These are phyloP conservation scores for Linurgus olivaceus DNA, from an alignment of 2,797 vertebrate genomes.

Conservation along the genomic window DNA sequence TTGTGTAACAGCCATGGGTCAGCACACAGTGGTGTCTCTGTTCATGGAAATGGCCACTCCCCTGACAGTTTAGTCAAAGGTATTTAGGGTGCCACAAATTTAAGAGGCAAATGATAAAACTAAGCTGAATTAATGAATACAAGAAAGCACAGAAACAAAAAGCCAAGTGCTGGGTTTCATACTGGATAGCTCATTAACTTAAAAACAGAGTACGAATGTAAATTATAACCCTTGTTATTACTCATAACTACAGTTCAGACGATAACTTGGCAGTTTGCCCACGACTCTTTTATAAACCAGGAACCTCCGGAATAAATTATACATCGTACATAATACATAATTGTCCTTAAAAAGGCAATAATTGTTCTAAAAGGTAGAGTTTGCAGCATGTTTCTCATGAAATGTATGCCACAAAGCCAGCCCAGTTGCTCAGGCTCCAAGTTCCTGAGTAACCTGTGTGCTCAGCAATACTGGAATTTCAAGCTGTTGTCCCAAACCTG, in stretches of 20 bases:
- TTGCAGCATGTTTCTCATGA: neutral
- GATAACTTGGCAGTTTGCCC: slow-evolving; percentile 70
- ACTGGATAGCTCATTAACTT: slow-evolving; percentile 76
- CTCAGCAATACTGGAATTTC: neutral
- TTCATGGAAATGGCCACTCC: neutral
- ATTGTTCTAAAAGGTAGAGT: slow-evolving; percentile 49
- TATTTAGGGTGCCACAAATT: neutral
- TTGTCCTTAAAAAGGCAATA: slow-evolving; percentile 72
- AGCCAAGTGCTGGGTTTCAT: slow-evolving; percentile 52
- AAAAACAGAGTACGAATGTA: slow-evolving; percentile 74
- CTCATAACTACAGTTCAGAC: slow-evolving; percentile 72
- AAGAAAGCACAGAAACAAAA: slow-evolving; percentile 55
- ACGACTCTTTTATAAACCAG: slow-evolving; percentile 61
- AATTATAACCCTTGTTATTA: slow-evolving; percentile 77
- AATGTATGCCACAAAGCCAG: neutral
- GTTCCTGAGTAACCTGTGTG: neutral
- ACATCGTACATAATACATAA: slow-evolving; percentile 65
- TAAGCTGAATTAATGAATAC: slow-evolving; percentile 16
- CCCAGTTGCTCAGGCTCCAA: neutral
- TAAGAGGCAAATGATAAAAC: slow-evolving; percentile 43
- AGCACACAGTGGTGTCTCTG: neutral
- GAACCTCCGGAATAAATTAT: slow-evolving; percentile 71
- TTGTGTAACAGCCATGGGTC: neutral
- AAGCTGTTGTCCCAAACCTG: neutral
- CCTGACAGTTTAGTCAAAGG: neutral